Base-by-base conservation (phyloP, 2,888 invertebrate species). In the Panzeria rudis region DNA sequence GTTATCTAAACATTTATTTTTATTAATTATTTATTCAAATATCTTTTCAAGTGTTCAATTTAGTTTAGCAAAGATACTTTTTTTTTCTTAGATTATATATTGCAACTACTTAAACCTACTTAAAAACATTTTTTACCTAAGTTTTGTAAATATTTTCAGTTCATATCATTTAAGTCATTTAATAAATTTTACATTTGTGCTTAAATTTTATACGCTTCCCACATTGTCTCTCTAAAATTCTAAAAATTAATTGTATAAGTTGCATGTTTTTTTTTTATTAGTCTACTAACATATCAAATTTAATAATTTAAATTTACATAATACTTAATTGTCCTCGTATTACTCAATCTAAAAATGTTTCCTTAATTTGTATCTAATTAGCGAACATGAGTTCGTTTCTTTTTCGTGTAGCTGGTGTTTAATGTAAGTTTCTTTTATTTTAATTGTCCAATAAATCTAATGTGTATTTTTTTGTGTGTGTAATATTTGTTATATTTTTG, bases 31-130 rank as follows among this genome's bases (percentile, higher is more conserved):
- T 71, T n/a, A 71, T 64, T 38, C n/a, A 35, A 47, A 52, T 62
- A 64, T 38, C 35, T 61, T 62, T 54, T 47, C 69, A 71, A 66
- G 54, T 76, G 62, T 82, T 76, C 76, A 82, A 56, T 82, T 69
- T 75, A 69, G 54, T 82, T 76, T 69, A 69, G 62, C 38, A 29
- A 38, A 29, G 29, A 35, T 79, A 9, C 35, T 50, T n/a, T 23
- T 29, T 69, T 29, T 69, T 52, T n/a, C n/a, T 52, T 52, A 78
- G 25, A 38, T 79, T 79, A 82, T 82, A 76, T 82, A 82, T 82
- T 82, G 47, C 54, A 23, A 61, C 69, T 56, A 59, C 62, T 82
- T 75, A 54, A 69, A 52, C n/a, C 75, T 56, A 59, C 64, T 59
- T 73, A 80, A 80, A 35, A 25, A 59, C 35, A 38, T 47, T 5